A percentile compares a stretch with the other conserved stretches of the same genome.
Conservation (phyloP, 2,113 vertebrate species). For the Sinocyclocheilus anophthalmus region DNA sequence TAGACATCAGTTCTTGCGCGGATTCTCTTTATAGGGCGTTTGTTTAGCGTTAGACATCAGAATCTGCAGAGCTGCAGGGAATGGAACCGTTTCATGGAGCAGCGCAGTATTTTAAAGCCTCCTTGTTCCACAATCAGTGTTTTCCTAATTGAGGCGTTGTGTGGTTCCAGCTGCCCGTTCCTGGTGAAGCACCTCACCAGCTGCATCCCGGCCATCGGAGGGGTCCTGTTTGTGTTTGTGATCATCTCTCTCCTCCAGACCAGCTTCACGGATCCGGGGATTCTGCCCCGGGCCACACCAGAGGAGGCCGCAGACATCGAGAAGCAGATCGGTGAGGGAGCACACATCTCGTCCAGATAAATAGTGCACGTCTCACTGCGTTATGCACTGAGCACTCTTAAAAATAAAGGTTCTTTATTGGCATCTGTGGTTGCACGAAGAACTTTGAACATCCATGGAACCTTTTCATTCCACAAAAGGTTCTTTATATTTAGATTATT, state of each 20-base stretch:
- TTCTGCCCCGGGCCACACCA: slow-evolving; percentile 89
- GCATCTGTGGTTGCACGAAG: too few relatives aligned
- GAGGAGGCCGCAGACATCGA: slow-evolving; percentile 90
- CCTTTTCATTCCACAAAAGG: too few relatives aligned
- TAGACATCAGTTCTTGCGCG: not conserved
- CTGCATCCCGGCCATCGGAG: slow-evolving; percentile 89
- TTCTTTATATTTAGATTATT: too few relatives aligned
- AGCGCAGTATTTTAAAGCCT: not conserved
- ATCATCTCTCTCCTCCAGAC: slow-evolving; percentile 91
- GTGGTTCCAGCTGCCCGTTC: slow-evolving; percentile 85
- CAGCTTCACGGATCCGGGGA: slow-evolving; percentile 91
- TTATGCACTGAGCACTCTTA: too few relatives aligned
- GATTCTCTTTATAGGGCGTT: not conserved
- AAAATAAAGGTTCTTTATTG: too few relatives aligned
- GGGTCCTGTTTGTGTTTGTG: slow-evolving; percentile 89
- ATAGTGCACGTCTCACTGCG: not conserved
- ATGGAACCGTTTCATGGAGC: not conserved
- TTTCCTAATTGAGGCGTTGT: slow-evolving; percentile 17
- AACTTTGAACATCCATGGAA: too few relatives aligned
- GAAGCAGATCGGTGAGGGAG: slow-evolving; percentile 86
- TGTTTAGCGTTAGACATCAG: not conserved
- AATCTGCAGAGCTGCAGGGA: slow-evolving; percentile 9
- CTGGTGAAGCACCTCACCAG: slow-evolving; percentile 85
- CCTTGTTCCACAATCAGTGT: slow-evolving; percentile 23
- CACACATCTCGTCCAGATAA: slow-evolving; percentile 51